Base-by-base conservation (phyloP, 2,888 invertebrate species). In the Tyria jacobaeae region DNA sequence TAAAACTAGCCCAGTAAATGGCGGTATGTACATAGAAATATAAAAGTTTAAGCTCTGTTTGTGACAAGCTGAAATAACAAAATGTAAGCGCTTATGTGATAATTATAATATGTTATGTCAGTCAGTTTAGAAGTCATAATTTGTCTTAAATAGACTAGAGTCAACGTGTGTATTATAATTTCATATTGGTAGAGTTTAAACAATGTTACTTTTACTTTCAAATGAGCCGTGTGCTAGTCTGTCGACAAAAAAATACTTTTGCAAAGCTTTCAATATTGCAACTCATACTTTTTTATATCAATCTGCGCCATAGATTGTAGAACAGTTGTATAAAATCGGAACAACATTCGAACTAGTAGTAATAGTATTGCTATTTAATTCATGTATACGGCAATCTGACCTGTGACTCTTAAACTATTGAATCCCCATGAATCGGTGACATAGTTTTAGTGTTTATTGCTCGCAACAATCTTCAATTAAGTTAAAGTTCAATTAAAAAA, bases 341-440 rank as follows among this genome's bases (percentile, higher is more conserved):
- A 68, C 69, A 72, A 71, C 68, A 71, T 59, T 75, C 63, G 75
- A 67, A 66, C 65, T 62, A 65, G 66, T 68, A 59, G 75, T 66
- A 66, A 66, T 62, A 65, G 66, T 68, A 59, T 69, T 71, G 62
- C 59, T 51, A 47, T 65, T 67, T 86, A 84, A 86, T 81, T 79
- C 82, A 86, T 85, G 81, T 77, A 68, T 83, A 81, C 82, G 79
- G 78, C 74, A 75, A 77, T 76, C 63, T 68, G 78, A 80, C 81
- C 78, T 78, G 78, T 71, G 72, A 61, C 60, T 66, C 71, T 77
- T 50, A 70, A 73, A 64, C 73, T 72, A 73, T 81, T 75, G 70
- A 71, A 57, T 62, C 65, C 68, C 64, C 64, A 60, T 66, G 73
- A 67, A 70, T 73, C 44, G 66, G 50, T 57, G 66, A 74, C 74